Conservation (phyloP, 2,113 vertebrate species). For the Dermatemys mawii region DNA sequence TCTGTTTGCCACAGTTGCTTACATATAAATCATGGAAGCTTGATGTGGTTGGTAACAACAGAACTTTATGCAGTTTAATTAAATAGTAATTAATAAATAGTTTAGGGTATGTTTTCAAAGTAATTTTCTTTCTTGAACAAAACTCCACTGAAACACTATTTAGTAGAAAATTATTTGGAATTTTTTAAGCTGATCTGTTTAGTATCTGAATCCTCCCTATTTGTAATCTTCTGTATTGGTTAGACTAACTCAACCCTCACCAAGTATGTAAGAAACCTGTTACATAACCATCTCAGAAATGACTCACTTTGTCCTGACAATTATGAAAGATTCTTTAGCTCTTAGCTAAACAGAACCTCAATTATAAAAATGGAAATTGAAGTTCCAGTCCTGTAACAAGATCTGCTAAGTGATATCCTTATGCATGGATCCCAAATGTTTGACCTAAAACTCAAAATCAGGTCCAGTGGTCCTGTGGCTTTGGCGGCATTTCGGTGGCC, state of each 20-base stretch:
- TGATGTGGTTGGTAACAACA: background rate
- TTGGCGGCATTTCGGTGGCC: too few relatives aligned
- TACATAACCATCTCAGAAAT: background rate
- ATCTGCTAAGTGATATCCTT: too few relatives aligned
- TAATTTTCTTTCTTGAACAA: background rate
- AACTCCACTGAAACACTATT: background rate
- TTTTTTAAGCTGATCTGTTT: background rate
- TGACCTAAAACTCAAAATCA: background rate
- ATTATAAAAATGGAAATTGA: background rate
- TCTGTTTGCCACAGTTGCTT: background rate
- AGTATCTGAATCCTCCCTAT: background rate
- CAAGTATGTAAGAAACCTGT: background rate
- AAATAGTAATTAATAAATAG: background rate
- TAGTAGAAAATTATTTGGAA: background rate
- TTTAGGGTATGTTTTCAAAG: background rate
- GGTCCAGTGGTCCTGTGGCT: too few relatives aligned
- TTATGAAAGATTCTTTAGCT: background rate
- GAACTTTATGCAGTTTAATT: background rate
- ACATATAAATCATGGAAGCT: rapidly evolving
- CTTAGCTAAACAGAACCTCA: background rate
- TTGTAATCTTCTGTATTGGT: background rate
- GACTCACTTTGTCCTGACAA: rapidly evolving
- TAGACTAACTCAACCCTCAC: background rate
- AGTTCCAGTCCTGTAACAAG: background rate
- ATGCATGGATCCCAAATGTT: background rate